Percentiles rank a stretch among this genome's conserved stretches.
These are phyloP conservation scores for Sprattus sprattus DNA, from an alignment of 2,113 vertebrate genomes.

Conservation along the genomic window DNA sequence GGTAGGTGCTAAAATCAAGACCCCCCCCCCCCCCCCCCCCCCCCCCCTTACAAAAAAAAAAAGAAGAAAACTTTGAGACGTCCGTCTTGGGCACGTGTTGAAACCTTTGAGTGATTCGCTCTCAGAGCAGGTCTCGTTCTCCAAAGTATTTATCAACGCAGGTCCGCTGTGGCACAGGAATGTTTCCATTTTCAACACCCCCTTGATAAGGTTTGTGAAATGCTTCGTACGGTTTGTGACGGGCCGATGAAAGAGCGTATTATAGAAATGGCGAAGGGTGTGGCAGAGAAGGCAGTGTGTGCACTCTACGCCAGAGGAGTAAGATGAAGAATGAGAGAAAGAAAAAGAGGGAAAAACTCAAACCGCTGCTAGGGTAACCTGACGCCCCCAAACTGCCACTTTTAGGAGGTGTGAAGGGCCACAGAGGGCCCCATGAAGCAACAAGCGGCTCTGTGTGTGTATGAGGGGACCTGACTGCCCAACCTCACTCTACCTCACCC, in stretches of 20 bases:
- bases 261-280: slow-evolving; percentile 49
- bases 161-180: slow-evolving; percentile 39
- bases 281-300: slow-evolving; percentile 26
- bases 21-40: neutral
- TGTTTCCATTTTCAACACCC: slow-evolving; percentile 55
- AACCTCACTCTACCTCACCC: slow-evolving; percentile 26
- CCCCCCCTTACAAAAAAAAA: neutral
- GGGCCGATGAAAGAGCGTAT: slow-evolving; percentile 61
- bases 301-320: neutral
- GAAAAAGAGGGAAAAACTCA: slow-evolving; percentile 10
- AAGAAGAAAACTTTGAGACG: neutral
- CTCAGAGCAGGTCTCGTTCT: slow-evolving; percentile 36
- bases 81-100: slow-evolving; percentile 33
- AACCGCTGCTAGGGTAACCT: slow-evolving; percentile 46
- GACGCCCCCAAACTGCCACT: slow-evolving; percentile 50
- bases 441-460: slow-evolving; percentile 59
- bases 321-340: slow-evolving; percentile 24
- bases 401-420: slow-evolving; percentile 65
- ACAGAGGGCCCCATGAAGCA: slow-evolving; percentile 55
- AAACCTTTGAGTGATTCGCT: slow-evolving; percentile 34
- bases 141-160: slow-evolving; percentile 42
- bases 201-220: slow-evolving; percentile 52
- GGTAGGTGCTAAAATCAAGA: slow-evolving; percentile 45
- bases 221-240: slow-evolving; percentile 53
- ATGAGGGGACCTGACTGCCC: slow-evolving; percentile 20